Percentiles rank a stretch among this genome's conserved stretches.
phyloP scores from a whole-genome alignment of 2,113 vertebrate genomes.

The Bos javanicus region DNA sequence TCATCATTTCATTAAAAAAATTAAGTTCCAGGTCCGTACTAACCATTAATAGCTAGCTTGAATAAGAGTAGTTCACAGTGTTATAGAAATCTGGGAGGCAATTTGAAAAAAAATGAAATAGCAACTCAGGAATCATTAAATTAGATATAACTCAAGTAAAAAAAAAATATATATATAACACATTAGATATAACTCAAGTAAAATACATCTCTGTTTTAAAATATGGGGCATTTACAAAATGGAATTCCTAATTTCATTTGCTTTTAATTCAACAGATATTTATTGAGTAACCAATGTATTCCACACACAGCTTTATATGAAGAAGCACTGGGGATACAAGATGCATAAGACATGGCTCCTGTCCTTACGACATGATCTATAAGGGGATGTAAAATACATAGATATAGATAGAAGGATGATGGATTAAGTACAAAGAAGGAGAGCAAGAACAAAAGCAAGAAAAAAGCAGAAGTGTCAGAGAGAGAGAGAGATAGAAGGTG shows the following conservation, averaged over 20 bases:
- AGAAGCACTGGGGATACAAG: neutral
- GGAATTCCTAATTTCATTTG: conserved; percentile 1
- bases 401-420: neutral
- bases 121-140: neutral
- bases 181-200: neutral
- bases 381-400: neutral
- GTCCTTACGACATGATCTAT: neutral
- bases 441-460: neutral
- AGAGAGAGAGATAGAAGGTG: neutral
- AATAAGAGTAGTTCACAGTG: neutral
- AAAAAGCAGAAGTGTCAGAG: neutral
- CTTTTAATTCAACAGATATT: neutral
- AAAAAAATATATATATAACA: neutral
- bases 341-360: neutral
- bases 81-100: neutral
- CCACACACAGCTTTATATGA: neutral
- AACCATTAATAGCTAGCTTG: conserved; percentile 6
- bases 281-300: neutral
- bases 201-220: conserved; percentile 17
- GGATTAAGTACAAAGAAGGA: neutral
- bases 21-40: neutral
- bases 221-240: neutral
- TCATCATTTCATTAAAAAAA: neutral
- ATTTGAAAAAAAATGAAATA: conserved; percentile 42
- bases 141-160: conserved; percentile 3